These are phyloP conservation scores for Chymomyza fuscimana DNA, from an alignment of 2,888 invertebrate genomes.

Conservation along the genomic window DNA sequence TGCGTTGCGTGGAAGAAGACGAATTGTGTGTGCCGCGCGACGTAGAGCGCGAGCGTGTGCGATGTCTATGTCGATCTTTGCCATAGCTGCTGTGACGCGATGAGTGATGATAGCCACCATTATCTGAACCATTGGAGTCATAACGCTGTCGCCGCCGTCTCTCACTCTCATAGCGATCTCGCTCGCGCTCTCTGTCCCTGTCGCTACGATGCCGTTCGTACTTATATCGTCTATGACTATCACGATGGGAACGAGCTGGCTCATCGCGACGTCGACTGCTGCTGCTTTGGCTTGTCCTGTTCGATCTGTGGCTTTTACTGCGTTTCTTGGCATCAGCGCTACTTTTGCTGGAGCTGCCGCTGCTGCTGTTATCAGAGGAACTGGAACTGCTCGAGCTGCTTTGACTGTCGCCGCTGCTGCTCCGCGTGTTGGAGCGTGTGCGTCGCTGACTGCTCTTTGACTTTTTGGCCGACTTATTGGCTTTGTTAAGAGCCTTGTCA, in stretches of 20 bases:
- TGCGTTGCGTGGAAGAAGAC: constrained; percentile 59
- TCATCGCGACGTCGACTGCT: constrained; percentile 22
- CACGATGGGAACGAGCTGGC: constrained; percentile 30
- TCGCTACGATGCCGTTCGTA: constrained; percentile 31
- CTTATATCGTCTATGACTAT: constrained; percentile 28
- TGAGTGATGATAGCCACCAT: constrained; percentile 49
- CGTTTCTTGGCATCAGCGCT: constrained; percentile 33
- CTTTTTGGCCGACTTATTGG: constrained; percentile 49
- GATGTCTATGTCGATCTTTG: constrained; percentile 43
- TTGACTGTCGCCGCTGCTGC: constrained; percentile 33
- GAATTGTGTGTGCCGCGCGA: constrained; percentile 72
- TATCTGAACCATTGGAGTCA: constrained; percentile 67
- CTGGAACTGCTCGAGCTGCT: constrained; percentile 34
- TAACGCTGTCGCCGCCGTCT: constrained; percentile 41
- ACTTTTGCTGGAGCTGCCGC: constrained; percentile 42
- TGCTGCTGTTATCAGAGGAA: constrained; percentile 32
- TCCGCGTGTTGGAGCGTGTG: constrained; percentile 47
- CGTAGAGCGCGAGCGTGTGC: constrained; percentile 71
- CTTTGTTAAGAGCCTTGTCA: constrained; percentile 66
- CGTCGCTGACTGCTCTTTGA: constrained; percentile 29
- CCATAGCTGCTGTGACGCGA: constrained; percentile 51
- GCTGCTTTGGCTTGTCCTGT: constrained; percentile 9
- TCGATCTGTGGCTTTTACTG: constrained; percentile 30
- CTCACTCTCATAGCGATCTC: constrained; percentile 26
- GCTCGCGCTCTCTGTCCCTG: constrained; percentile 24